Evolutionary conservation across 1,140 invertebrate genomes (phyloP), one percentile per base, ranked within the genome.

Genomic region (Trichonephila inaurata): DNA sequence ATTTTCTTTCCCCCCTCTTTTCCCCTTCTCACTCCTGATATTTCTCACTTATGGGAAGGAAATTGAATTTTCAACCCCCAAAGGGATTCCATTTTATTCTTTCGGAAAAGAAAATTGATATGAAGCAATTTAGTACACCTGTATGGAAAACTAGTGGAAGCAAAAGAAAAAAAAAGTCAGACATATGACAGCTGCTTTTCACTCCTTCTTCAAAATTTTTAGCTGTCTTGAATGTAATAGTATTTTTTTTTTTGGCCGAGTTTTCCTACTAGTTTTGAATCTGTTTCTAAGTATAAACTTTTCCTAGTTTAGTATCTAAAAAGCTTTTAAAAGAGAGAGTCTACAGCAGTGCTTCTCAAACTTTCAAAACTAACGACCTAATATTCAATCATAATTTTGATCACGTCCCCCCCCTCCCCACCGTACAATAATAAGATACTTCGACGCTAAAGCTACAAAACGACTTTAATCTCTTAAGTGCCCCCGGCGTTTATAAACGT

Each of bases 31-130:
- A 21, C 21, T 19, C 2, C 51, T 69, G 83, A 87, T 92, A 72
- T 87, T 69, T 77, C 51, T 82, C 33, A 87, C 83, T 92, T 92
- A 86, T 21, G 83, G 60, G 86, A 72, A 86, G 91, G 83, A 92
- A 92, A 92, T 92, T 92, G 91, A 92, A 92, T 92, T 92, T 92
- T 92, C 91, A 92, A 62, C 6, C 90, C 90, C 90, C 85, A 85
- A 92, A 92, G 83, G 91, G 91, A 92, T 86, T 92, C 40, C 60
- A 72, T 92, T 92, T 92, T 86, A 87, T 69, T 87, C 87, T 92
- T 92, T 86, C 62, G 64, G 7, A n/a, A 86, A 28, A 51, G 82
- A 92, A 83, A 92, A 92, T 85, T 86, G 91, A 92, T 92, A 86
- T 87, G 33, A 60, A 87, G 82, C 83, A 92, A 92, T 92, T 92